Conservation (phyloP, 2,888 invertebrate species). For the Melangyna quadrimaculata region DNA sequence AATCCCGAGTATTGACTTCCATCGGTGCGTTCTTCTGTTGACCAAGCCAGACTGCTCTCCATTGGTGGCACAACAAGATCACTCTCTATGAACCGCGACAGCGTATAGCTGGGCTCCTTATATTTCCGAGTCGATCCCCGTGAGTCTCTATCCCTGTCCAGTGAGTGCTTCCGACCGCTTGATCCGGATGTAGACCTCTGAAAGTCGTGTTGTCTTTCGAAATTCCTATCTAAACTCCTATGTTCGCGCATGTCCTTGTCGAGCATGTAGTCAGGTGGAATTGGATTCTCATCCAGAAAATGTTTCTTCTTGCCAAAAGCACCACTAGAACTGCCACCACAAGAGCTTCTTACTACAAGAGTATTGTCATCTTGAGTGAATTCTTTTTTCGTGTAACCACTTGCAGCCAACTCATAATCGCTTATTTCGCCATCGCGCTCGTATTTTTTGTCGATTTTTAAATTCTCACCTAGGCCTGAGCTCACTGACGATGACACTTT, state of each 20-base stretch:
- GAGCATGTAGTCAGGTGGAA: conserved; percentile 80
- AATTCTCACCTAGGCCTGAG: conserved; percentile 76
- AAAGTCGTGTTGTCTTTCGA: conserved; percentile 79
- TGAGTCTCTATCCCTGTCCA: conserved; percentile 71
- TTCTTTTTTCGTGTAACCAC: conserved; percentile 80
- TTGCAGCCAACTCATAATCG: conserved; percentile 80
- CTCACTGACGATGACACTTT: conserved; percentile 52
- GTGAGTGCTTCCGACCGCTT: conserved; percentile 72
- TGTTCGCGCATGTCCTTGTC: conserved; percentile 79
- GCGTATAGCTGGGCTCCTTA: conserved; percentile 78
- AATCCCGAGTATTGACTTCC: conserved; percentile 75
- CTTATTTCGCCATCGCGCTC: conserved; percentile 81
- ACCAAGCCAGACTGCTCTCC: conserved; percentile 76
- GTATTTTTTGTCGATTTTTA: conserved; percentile 80
- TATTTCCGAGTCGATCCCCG: conserved; percentile 71
- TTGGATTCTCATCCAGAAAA: conserved; percentile 81
- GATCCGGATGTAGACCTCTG: conserved; percentile 56
- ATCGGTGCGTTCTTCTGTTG: conserved; percentile 73
- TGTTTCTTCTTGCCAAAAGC: conserved; percentile 77
- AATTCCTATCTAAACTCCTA: conserved; percentile 80
- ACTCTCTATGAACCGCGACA: conserved; percentile 77
- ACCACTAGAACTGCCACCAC: conserved; percentile 42
- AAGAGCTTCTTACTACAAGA: conserved; percentile 64
- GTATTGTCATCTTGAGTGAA: conserved; percentile 80
- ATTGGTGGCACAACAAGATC: conserved; percentile 72